phyloP scores from a whole-genome alignment of 1,140 invertebrate species.

The Polypedilum pembai region DNA sequence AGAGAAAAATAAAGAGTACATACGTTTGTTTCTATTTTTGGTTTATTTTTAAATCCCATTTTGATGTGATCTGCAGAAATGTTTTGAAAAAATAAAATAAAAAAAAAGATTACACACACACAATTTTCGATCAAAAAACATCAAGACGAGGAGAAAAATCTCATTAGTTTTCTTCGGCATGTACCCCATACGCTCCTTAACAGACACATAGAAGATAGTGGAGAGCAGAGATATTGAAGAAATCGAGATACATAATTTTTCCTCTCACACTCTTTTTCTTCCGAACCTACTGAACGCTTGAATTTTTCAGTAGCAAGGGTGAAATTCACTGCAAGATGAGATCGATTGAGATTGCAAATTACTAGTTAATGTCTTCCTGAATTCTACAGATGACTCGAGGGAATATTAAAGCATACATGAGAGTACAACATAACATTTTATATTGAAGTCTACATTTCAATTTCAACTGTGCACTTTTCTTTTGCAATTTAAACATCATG shows the following conservation, averaged over 20 bases:
- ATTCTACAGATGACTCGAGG: constrained; percentile 7
- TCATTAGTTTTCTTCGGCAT: constrained; percentile 8
- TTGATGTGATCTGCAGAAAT: neutral
- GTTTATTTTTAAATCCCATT: constrained; percentile 15
- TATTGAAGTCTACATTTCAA: neutral
- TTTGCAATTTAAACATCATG: neutral
- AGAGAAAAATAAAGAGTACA: neutral
- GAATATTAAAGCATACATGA: neutral
- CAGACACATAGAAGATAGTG: neutral
- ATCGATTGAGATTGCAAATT: constrained; percentile 26
- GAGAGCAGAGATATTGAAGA: neutral
- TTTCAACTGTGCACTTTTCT: neutral
- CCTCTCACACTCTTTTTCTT: neutral
- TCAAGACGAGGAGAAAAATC: neutral
- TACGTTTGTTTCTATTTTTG: constrained; percentile 5
- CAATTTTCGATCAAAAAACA: neutral
- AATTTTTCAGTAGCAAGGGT: constrained; percentile 11
- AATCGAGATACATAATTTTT: neutral
- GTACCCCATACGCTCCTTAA: neutral
- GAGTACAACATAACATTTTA: neutral
- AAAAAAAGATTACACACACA: constrained; percentile 19
- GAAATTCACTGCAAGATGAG: constrained; percentile 9
- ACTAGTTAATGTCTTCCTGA: constrained; percentile 23
- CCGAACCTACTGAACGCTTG: neutral
- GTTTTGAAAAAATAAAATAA: neutral